These are phyloP conservation scores for Ophraella communa DNA, from an alignment of 2,888 invertebrate species.

Conservation along the genomic window DNA sequence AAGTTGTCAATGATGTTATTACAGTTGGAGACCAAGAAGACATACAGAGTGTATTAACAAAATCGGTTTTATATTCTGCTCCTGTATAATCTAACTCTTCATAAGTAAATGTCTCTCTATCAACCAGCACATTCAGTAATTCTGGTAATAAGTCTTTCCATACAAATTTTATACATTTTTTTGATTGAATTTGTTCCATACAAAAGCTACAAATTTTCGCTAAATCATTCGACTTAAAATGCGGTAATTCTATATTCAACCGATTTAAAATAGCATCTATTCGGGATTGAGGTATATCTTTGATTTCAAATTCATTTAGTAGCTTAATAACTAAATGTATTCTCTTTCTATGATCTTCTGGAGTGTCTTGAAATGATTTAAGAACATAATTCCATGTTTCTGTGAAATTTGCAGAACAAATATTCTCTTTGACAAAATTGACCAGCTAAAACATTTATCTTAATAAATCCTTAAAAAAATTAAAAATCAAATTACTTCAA, in stretches of 20 bases:
- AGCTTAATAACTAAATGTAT: slow-evolving; percentile 46
- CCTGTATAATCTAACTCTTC: slow-evolving; percentile 67
- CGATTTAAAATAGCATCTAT: slow-evolving; percentile 62
- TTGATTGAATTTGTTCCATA: slow-evolving; percentile 62
- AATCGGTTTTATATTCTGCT: slow-evolving; percentile 66
- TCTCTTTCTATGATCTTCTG: slow-evolving; percentile 49
- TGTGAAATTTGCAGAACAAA: slow-evolving; percentile 47
- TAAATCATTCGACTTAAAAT: slow-evolving; percentile 63
- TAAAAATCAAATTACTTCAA: slow-evolving; percentile 41
- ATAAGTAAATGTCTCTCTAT: slow-evolving; percentile 63
- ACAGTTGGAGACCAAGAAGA: slow-evolving; percentile 67
- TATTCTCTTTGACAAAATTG: slow-evolving; percentile 41
- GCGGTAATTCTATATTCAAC: slow-evolving; percentile 62
- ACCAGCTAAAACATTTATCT: slow-evolving; percentile 43
- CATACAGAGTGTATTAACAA: slow-evolving; percentile 68
- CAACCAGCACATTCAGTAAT: slow-evolving; percentile 64
- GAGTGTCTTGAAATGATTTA: slow-evolving; percentile 47
- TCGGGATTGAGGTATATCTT: slow-evolving; percentile 49
- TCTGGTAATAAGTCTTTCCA: slow-evolving; percentile 75
- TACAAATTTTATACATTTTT: slow-evolving; percentile 63
- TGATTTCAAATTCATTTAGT: slow-evolving; percentile 50
- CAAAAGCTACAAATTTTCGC: slow-evolving; percentile 65
- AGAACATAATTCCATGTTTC: slow-evolving; percentile 53
- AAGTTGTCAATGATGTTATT: slow-evolving; percentile 68
- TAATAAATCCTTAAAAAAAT: neutral